Conservation (phyloP, 1,140 invertebrate genomes). For the Harpegnathos saltator region DNA sequence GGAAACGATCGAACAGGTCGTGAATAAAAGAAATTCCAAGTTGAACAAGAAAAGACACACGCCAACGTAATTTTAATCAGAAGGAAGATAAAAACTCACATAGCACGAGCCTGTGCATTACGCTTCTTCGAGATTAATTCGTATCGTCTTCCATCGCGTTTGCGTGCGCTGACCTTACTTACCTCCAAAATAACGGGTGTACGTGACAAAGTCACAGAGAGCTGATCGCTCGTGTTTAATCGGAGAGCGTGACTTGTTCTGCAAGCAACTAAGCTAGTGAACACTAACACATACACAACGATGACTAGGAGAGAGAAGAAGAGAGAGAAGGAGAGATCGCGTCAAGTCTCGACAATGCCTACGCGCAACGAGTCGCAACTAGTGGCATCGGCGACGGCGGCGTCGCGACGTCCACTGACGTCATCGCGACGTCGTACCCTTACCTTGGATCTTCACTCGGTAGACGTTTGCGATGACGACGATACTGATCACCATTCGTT, state of each 20-base stretch:
- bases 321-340: not conserved
- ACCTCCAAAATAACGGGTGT: conserved; percentile 10
- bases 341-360: conserved; percentile 22
- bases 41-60: too few relatives aligned
- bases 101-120: not conserved
- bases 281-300: not conserved
- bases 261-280: not conserved
- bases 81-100: not conserved
- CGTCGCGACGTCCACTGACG: conserved; percentile 53
- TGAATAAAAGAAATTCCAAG: too few relatives aligned
- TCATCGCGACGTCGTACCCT: conserved; percentile 49
- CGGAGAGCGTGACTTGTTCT: conserved; percentile 1
- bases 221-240: conserved; percentile 23
- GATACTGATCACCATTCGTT: conserved; percentile 45
- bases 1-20: too few relatives aligned
- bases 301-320: conserved; percentile 1
- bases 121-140: not conserved
- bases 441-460: conserved; percentile 54
- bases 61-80: not conserved
- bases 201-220: conserved; percentile 7
- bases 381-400: conserved; percentile 26
- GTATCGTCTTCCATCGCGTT: not conserved
- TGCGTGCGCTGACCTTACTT: conserved; percentile 21
- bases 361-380: not conserved
- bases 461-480: conserved; percentile 15